Evolutionary conservation across 2,888 invertebrate species (phyloP).

Genomic region (Eupithecia pulchellata): DNA sequence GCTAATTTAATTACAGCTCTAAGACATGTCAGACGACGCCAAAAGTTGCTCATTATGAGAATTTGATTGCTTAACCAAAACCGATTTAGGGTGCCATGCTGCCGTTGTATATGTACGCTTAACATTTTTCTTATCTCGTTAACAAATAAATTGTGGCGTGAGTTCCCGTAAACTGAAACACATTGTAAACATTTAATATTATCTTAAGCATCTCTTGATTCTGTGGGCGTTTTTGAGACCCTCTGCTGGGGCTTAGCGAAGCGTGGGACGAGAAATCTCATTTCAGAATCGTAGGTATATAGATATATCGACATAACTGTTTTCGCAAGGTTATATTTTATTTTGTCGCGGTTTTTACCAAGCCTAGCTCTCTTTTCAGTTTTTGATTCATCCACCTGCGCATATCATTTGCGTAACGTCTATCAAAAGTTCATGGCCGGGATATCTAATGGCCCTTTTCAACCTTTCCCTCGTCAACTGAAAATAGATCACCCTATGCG

Average conservation of each 20-base stretch:
- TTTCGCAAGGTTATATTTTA: neutral
- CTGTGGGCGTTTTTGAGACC: constrained; percentile 6
- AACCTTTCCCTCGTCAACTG: constrained; percentile 62
- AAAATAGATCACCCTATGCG: constrained; percentile 62
- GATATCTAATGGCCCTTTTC: constrained; percentile 62
- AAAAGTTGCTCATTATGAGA: neutral
- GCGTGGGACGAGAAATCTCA: constrained; percentile 8
- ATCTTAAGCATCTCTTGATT: constrained; percentile 32
- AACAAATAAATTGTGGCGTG: neutral
- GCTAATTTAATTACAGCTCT: neutral
- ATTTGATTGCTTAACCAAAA: neutral
- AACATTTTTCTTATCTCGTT: neutral
- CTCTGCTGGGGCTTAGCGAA: neutral
- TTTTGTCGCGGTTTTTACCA: neutral
- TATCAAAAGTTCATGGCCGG: constrained; percentile 68
- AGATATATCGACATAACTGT: neutral
- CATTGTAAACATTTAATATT: constrained; percentile 47
- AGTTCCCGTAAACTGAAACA: neutral
- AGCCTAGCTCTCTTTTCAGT: constrained; percentile 20
- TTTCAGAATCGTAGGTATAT: neutral
- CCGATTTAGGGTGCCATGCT: neutral
- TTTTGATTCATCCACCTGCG: constrained; percentile 51
- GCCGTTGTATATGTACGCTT: neutral
- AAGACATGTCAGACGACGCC: neutral
- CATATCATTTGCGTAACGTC: constrained; percentile 65